Evolutionary conservation across 2,113 vertebrate species (phyloP).

Genomic region (Vimba vimba): DNA sequence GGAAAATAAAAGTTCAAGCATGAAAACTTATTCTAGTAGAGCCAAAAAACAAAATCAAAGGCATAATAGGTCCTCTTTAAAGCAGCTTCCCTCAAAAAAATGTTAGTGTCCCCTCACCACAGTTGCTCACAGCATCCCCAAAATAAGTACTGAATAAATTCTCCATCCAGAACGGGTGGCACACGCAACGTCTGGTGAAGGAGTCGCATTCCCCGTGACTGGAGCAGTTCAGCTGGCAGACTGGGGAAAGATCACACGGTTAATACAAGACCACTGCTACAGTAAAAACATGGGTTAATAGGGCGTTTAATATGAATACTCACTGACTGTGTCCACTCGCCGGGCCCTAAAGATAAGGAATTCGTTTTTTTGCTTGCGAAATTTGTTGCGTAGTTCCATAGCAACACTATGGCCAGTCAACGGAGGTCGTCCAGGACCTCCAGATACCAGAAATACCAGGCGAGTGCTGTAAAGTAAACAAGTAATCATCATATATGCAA

Average conservation of each 20-base stretch:
- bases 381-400: constrained; percentile 84
- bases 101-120: constrained; percentile 76
- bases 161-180: constrained; percentile 99
- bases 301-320: constrained; percentile 73
- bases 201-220: constrained; percentile 92
- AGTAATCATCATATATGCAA: background rate
- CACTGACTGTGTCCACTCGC: constrained; percentile 92
- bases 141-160: constrained; percentile 90
- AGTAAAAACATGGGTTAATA: constrained; percentile 24
- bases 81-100: background rate
- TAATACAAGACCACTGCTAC: background rate
- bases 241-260: constrained; percentile 67
- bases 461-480: constrained; percentile 82
- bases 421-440: constrained; percentile 87
- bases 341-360: constrained; percentile 91
- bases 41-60: too few species aligned
- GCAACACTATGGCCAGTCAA: constrained; percentile 89
- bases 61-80: too few species aligned
- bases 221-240: constrained; percentile 96
- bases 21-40: too few species aligned
- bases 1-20: too few species aligned
- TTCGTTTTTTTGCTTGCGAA: constrained; percentile 91
- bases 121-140: constrained; percentile 92
- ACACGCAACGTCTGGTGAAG: constrained; percentile 91
- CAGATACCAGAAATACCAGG: constrained; percentile 93